Percentiles rank a stretch among this genome's conserved stretches.
These are phyloP conservation scores for Fregetta grallaria DNA, from an alignment of 2,113 vertebrate genomes.

Conservation along the genomic window DNA sequence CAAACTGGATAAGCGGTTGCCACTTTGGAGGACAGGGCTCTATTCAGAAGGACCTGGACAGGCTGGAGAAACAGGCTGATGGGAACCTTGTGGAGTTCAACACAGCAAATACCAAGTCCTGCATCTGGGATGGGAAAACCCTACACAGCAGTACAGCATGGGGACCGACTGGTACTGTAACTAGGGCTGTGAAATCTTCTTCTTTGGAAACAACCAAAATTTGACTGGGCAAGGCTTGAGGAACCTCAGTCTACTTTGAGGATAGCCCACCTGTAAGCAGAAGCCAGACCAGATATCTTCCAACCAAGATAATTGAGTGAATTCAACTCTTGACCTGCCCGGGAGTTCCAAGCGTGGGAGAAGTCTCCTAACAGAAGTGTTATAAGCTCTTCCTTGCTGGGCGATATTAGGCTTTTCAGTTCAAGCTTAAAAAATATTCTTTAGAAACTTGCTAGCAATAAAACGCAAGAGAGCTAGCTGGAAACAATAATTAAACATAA, in stretches of 20 bases:
- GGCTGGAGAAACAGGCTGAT: not conserved
- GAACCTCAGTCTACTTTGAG: not conserved
- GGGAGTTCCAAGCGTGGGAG: not conserved
- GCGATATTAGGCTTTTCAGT: not conserved
- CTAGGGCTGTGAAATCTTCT: not conserved
- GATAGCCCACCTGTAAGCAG: not conserved
- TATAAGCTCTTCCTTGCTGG: not conserved
- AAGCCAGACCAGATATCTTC: not conserved
- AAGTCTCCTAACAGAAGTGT: not conserved
- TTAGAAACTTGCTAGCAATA: not conserved
- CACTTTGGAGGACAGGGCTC: rapidly evolving
- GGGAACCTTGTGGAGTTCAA: not conserved
- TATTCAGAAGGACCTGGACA: not conserved
- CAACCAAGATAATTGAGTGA: not conserved
- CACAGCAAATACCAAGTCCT: not conserved
- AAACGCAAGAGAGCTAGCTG: not conserved
- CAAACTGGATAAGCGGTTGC: not conserved
- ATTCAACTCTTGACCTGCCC: not conserved
- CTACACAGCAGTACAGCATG: not conserved
- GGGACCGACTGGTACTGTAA: not conserved
- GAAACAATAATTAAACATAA: constrained; percentile 35
- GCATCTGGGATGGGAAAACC: not conserved
- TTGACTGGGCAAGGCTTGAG: not conserved
- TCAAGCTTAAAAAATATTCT: not conserved
- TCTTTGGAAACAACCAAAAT: not conserved